Percentiles rank a stretch among this genome's conserved stretches.
These are phyloP conservation scores for Dicerorhinus sumatrensis DNA, from an alignment of 2,113 vertebrate genomes.

Conservation along the genomic window DNA sequence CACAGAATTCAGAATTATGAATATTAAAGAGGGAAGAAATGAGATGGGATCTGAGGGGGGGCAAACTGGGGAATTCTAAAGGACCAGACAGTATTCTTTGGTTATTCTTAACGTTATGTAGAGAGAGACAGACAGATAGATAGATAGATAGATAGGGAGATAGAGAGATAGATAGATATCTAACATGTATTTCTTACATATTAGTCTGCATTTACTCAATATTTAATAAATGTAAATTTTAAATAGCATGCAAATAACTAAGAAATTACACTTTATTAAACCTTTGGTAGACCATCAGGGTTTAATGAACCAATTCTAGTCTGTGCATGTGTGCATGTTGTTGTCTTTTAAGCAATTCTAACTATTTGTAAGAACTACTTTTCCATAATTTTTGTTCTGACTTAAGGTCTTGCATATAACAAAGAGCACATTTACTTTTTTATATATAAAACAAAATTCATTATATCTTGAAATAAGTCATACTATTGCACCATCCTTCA, in stretches of 20 bases:
- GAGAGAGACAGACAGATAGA: background rate
- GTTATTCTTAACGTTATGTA: background rate
- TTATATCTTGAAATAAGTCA: background rate
- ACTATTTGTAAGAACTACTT: background rate
- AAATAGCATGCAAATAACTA: background rate
- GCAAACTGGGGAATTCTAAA: background rate
- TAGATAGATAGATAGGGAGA: no score
- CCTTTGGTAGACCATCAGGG: background rate
- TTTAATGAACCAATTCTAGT: background rate
- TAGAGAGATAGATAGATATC: background rate
- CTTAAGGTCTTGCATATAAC: background rate
- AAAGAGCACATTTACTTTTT: background rate
- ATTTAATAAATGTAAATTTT: conserved; percentile 14
- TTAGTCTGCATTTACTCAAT: background rate
- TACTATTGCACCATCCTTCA: background rate
- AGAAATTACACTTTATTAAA: background rate
- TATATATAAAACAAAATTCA: background rate
- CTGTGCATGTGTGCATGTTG: background rate
- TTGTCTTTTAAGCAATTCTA: background rate
- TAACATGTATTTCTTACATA: background rate
- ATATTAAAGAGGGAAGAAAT: background rate
- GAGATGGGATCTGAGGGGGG: background rate
- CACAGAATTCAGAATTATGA: background rate
- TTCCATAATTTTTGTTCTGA: background rate
- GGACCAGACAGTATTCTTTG: background rate